phyloP scores from a whole-genome alignment of 2,113 vertebrate species.

The Motacilla tschutschensis region DNA sequence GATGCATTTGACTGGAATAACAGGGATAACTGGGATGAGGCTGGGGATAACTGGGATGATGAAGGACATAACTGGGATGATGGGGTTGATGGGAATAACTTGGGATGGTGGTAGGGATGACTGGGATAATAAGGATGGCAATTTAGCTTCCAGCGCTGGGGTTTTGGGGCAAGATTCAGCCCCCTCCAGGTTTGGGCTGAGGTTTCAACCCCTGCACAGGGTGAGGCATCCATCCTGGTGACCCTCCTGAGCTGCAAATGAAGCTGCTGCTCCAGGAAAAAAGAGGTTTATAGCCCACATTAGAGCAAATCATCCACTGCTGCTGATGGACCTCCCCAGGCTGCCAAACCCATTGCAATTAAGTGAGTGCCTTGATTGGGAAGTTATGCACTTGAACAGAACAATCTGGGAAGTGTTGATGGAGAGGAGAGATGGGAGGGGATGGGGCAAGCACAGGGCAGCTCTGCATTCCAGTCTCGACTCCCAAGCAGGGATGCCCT shows the following conservation, averaged over 20 bases:
- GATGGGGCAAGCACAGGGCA: background rate
- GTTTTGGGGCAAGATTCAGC: background rate
- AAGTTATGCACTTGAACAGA: background rate
- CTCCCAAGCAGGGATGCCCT: background rate
- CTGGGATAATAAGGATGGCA: background rate
- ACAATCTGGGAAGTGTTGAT: background rate
- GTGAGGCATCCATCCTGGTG: background rate
- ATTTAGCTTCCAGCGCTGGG: background rate
- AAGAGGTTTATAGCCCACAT: background rate
- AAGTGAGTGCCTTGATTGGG: slow-evolving; percentile 21
- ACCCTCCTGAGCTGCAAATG: background rate
- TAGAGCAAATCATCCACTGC: background rate
- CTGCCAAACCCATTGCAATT: background rate
- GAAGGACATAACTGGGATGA: background rate
- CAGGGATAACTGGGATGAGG: background rate
- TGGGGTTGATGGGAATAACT: background rate
- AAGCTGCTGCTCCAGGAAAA: background rate
- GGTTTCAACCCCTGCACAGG: background rate
- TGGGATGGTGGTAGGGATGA: background rate
- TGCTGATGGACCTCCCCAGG: slow-evolving; percentile 22
- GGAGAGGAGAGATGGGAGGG: background rate
- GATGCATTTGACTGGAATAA: background rate
- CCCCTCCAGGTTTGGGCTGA: background rate
- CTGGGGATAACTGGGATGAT: background rate
- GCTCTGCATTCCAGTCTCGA: fast-evolving